Evolutionary conservation across 2,888 invertebrate genomes (phyloP).

Genomic region (Phasia obesa): DNA sequence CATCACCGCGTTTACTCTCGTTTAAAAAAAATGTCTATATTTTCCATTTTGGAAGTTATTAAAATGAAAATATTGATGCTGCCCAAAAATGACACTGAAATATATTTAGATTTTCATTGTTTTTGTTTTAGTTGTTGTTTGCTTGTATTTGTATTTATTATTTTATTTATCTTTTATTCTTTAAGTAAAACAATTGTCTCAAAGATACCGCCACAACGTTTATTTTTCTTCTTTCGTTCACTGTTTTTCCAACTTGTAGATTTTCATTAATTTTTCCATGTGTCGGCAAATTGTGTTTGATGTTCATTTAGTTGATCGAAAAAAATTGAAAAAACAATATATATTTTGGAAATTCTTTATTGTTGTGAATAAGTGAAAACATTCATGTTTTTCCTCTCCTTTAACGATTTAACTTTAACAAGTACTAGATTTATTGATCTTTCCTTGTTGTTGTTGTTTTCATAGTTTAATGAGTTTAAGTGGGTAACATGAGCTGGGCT

Average conservation of each 20-base stretch:
- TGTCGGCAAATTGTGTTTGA: constrained; percentile 61
- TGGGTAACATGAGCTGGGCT: constrained; percentile 55
- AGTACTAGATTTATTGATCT: not conserved
- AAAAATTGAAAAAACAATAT: too few species aligned
- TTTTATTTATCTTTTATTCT: constrained; percentile 40
- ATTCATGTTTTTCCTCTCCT: constrained; percentile 57
- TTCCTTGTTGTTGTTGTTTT: not conserved
- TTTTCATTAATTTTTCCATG: constrained; percentile 59
- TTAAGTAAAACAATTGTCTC: constrained; percentile 63
- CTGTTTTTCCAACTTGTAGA: constrained; percentile 53
- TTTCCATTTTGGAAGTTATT: constrained; percentile 33
- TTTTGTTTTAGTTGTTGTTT: not conserved
- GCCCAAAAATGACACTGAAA: constrained; percentile 65
- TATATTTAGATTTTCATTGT: constrained; percentile 55
- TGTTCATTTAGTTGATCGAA: constrained; percentile 44
- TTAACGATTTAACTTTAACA: constrained; percentile 57
- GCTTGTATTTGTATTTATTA: constrained; percentile 13
- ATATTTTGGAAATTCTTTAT: constrained; percentile 47
- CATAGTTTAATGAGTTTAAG: constrained; percentile 14
- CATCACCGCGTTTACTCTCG: not conserved
- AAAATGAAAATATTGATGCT: constrained; percentile 44
- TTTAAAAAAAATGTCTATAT: constrained; percentile 42
- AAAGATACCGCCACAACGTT: constrained; percentile 60
- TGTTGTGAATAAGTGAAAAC: constrained; percentile 59
- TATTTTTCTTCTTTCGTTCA: too few species aligned